These are phyloP conservation scores for Dilophus febrilis DNA, from an alignment of 2,888 invertebrate genomes.

Conservation along the genomic window DNA sequence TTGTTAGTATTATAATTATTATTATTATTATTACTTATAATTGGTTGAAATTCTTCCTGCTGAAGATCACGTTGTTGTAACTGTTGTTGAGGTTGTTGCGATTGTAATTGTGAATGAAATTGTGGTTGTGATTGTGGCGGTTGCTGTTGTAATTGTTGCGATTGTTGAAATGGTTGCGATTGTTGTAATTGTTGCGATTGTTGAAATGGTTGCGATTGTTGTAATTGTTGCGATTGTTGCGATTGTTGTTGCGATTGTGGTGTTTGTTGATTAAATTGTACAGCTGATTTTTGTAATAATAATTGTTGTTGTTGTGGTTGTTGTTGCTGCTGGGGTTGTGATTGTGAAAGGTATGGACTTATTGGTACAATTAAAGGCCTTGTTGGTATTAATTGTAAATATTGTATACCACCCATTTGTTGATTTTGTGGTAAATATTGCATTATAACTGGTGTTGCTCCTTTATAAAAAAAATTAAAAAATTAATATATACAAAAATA, in stretches of 20 bases:
- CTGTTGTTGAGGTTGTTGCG: neutral
- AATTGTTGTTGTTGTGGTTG: neutral
- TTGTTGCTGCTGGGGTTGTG: conserved; percentile 7
- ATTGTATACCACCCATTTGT: conserved; percentile 22
- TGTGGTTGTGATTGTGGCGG: neutral
- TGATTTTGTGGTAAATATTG: conserved; percentile 24
- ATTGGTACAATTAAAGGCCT: conserved; percentile 27
- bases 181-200: conserved; percentile 6
- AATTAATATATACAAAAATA: no score
- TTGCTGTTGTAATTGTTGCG: neutral
- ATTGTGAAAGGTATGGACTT: conserved; percentile 18
- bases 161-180: neutral
- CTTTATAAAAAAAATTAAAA: neutral
- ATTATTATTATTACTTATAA: neutral
- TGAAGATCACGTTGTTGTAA: no score
- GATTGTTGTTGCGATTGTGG: no score
- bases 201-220: neutral
- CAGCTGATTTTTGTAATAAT: neutral
- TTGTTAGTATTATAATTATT: neutral
- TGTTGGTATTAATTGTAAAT: conserved; percentile 26
- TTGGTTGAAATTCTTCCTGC: neutral
- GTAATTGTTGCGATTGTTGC: neutral
- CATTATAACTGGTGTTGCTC: conserved; percentile 24
- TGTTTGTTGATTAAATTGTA: neutral
- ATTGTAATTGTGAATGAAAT: neutral